phyloP scores from a whole-genome alignment of 2,888 invertebrate species.

The Agrochola lychnidis region DNA sequence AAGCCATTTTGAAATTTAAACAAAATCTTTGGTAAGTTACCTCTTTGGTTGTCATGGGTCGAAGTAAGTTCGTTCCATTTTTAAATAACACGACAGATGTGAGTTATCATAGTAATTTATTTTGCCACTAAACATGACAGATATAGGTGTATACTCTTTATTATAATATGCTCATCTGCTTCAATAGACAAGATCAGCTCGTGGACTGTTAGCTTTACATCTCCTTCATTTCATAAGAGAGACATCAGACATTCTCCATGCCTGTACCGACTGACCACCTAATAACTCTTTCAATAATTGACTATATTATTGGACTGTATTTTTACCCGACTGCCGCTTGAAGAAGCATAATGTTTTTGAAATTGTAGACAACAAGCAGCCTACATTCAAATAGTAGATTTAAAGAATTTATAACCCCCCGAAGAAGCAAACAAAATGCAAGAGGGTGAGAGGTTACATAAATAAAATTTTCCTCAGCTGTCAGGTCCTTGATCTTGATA shows the following conservation, averaged over 20 bases:
- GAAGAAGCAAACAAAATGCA: conserved; percentile 17
- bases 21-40: too few relatives aligned
- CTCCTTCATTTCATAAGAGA: neutral
- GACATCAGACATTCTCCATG: neutral
- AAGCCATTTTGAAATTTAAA: too few relatives aligned
- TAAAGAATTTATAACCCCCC: conserved; percentile 1
- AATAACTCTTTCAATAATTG: neutral
- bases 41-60: too few relatives aligned
- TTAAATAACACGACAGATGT: too few relatives aligned
- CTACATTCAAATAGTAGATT: neutral
- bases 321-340: too few relatives aligned
- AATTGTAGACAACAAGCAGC: neutral
- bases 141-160: neutral
- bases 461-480: conserved; percentile 37
- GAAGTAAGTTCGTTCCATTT: too few relatives aligned
- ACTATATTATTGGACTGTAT: neutral
- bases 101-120: too few relatives aligned
- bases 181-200: too few relatives aligned
- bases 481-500: conserved; percentile 43
- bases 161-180: neutral
- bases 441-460: conserved; percentile 12
- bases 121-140: too few relatives aligned
- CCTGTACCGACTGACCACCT: neutral
- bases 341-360: too few relatives aligned
- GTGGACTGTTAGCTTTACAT: neutral